These are phyloP conservation scores for Panulirus ornatus DNA, from an alignment of 1,140 invertebrate genomes.

Conservation along the genomic window DNA sequence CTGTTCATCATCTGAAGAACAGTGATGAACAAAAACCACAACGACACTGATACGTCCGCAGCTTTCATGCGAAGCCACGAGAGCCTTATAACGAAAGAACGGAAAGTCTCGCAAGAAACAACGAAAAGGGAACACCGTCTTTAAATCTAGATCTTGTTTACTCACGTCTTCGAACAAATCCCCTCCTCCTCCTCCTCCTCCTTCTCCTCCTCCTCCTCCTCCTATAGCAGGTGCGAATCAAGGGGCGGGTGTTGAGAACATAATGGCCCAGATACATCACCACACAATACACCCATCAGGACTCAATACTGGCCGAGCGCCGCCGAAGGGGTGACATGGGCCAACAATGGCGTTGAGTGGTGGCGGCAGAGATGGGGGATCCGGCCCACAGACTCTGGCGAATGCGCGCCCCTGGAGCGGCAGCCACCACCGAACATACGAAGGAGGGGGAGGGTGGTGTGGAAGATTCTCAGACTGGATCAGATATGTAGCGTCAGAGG, in stretches of 20 bases:
- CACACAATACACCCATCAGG: conserved; percentile 55
- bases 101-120: too few species aligned
- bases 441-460: neutral
- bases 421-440: too few species aligned
- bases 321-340: neutral
- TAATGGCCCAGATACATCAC: conserved; percentile 21
- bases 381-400: neutral
- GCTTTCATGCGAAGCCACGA: too few species aligned
- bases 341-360: neutral
- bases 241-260: conserved; percentile 1
- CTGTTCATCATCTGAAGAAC: too few species aligned
- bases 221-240: neutral
- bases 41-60: too few species aligned
- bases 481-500: neutral
- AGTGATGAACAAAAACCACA: too few species aligned
- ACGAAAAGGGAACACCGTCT: too few species aligned
- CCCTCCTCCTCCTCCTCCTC: neutral
- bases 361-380: neutral
- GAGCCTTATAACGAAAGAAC: too few species aligned
- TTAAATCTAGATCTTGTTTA: too few species aligned
- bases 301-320: conserved; percentile 28
- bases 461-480: neutral
- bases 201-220: neutral
- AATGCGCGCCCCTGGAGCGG: neutral
- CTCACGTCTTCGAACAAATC: too few species aligned